A percentile compares a stretch with the other conserved stretches of the same genome.
Evolutionary conservation across 2,888 invertebrate genomes (phyloP).

Genomic region (Scaptomyza polygonia): DNA sequence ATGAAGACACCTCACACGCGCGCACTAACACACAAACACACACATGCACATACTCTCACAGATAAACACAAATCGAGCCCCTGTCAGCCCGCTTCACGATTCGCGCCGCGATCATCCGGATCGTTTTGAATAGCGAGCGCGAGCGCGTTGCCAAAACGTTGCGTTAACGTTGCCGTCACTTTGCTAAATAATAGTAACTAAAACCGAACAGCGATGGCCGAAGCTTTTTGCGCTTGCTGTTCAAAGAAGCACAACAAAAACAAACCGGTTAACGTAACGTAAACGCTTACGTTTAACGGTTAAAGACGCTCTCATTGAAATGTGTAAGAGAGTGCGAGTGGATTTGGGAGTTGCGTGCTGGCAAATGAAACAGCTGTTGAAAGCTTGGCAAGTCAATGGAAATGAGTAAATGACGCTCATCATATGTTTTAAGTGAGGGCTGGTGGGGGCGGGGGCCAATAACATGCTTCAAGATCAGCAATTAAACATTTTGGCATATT

Average conservation of each 20-base stretch:
- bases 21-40: not conserved
- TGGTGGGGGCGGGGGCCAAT: not conserved
- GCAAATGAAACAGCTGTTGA: slow-evolving; percentile 46
- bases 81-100: slow-evolving; percentile 37
- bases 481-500: slow-evolving; percentile 11
- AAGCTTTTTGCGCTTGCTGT: slow-evolving; percentile 34
- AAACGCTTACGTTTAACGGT: slow-evolving; percentile 25
- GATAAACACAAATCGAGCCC: slow-evolving; percentile 29
- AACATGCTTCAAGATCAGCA: not conserved
- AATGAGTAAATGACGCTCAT: not conserved
- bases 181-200: slow-evolving; percentile 82
- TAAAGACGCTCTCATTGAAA: slow-evolving; percentile 8
- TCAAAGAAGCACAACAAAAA: slow-evolving; percentile 22
- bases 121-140: slow-evolving; percentile 53
- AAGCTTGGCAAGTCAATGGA: slow-evolving; percentile 22
- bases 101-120: slow-evolving; percentile 34
- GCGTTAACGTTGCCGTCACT: slow-evolving; percentile 70
- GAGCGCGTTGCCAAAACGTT: slow-evolving; percentile 61
- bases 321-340: not conserved
- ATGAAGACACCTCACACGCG: slow-evolving; percentile 45
- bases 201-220: slow-evolving; percentile 36
- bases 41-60: not conserved
- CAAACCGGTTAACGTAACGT: slow-evolving; percentile 45
- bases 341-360: slow-evolving; percentile 12
- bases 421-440: no score